A percentile compares a stretch with the other conserved stretches of the same genome.
phyloP scores from a whole-genome alignment of 2,888 invertebrate genomes.

The Metalampra italica region DNA sequence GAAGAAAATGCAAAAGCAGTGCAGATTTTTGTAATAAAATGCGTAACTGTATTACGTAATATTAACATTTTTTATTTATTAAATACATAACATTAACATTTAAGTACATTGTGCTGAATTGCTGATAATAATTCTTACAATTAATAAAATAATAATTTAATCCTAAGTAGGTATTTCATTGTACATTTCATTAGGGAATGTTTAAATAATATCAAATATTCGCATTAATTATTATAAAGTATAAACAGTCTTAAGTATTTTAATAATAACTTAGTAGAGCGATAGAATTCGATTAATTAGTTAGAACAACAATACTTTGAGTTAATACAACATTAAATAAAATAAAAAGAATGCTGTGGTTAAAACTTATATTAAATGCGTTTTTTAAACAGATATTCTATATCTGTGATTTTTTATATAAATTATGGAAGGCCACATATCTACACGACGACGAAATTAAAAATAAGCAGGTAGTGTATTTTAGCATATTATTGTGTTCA shows the following conservation, averaged over 20 bases:
- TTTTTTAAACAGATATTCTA: too few relatives aligned
- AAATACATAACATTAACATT: neutral
- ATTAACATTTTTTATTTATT: too few relatives aligned
- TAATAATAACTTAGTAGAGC: neutral
- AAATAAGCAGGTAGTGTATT: too few relatives aligned
- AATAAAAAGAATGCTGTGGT: too few relatives aligned
- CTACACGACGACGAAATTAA: too few relatives aligned
- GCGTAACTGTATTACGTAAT: too few relatives aligned
- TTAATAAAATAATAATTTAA: constrained; percentile 20
- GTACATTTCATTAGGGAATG: neutral
- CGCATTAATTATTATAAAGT: neutral
- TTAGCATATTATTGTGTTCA: too few relatives aligned
- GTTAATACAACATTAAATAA: neutral
- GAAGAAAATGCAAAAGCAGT: too few relatives aligned
- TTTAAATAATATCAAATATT: neutral
- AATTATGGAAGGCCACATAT: too few relatives aligned
- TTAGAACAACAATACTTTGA: neutral
- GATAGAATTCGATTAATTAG: neutral
- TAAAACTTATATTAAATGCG: too few relatives aligned
- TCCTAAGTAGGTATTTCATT: neutral
- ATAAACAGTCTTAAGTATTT: neutral
- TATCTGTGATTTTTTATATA: too few relatives aligned
- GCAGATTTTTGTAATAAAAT: neutral
- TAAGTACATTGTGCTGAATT: neutral
- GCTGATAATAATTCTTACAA: constrained; percentile 20